A percentile compares a stretch with the other conserved stretches of the same genome.
Conservation (phyloP, 2,797 vertebrate species). For the Vultur gryphus region DNA sequence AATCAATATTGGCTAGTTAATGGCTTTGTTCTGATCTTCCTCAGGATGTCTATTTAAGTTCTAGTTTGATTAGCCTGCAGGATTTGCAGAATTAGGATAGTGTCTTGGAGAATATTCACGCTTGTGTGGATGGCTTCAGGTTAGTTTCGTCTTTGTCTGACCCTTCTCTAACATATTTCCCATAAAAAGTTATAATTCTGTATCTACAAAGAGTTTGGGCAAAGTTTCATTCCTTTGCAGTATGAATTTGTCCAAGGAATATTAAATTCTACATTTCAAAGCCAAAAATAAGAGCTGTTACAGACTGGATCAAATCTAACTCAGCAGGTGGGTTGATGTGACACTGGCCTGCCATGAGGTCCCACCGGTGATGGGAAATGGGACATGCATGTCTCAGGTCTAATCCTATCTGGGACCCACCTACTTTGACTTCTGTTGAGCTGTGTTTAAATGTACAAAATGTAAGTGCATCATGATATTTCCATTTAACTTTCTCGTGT, state of each 20-base stretch:
- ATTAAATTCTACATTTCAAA: not conserved
- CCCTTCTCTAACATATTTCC: not conserved
- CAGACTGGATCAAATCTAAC: not conserved
- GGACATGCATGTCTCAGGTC: not conserved
- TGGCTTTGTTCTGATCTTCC: not conserved
- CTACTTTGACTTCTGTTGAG: not conserved
- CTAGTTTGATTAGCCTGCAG: not conserved
- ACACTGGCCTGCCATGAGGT: not conserved
- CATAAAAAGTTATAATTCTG: not conserved
- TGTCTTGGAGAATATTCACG: not conserved
- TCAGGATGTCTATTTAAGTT: not conserved
- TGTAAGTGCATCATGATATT: rapidly evolving
- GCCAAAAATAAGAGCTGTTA: not conserved
- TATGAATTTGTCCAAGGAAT: not conserved
- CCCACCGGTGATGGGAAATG: not conserved
- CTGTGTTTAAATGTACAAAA: not conserved
- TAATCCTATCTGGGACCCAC: not conserved
- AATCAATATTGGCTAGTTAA: not conserved
- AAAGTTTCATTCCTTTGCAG: not conserved
- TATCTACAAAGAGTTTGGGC: not conserved
- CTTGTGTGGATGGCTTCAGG: not conserved
- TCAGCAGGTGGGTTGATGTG: not conserved
- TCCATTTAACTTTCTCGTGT: rapidly evolving
- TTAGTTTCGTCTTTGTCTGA: not conserved
- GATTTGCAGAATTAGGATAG: rapidly evolving